phyloP scores from a whole-genome alignment of 2,888 invertebrate genomes.

The Mesoligia furuncula region DNA sequence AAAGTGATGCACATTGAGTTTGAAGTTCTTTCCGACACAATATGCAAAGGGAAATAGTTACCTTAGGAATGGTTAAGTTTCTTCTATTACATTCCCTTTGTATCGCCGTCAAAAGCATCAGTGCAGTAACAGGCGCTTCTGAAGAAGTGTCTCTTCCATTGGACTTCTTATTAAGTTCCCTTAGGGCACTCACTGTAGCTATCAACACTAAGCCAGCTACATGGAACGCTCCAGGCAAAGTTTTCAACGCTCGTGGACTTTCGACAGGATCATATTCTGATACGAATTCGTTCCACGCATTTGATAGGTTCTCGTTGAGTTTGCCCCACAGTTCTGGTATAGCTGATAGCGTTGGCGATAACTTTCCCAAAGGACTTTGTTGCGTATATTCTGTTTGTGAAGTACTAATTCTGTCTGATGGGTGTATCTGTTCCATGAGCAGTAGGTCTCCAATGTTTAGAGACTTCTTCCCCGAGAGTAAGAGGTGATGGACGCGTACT shows the following conservation, averaged over 20 bases:
- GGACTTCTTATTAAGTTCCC: conserved; percentile 91
- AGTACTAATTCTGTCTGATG: conserved; percentile 78
- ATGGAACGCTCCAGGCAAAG: conserved; percentile 90
- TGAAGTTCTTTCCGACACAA: too few relatives aligned
- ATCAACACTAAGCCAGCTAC: conserved; percentile 92
- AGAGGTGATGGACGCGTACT: conserved; percentile 94
- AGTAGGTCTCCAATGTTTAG: conserved; percentile 94
- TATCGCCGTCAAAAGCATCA: conserved; percentile 84
- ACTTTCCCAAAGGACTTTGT: conserved; percentile 87
- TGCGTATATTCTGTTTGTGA: conserved; percentile 73
- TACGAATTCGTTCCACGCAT: conserved; percentile 95
- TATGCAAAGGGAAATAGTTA: conserved; percentile 54
- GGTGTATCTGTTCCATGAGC: conserved; percentile 89
- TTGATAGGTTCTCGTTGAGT: conserved; percentile 92
- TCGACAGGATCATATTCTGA: conserved; percentile 94
- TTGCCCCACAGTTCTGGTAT: conserved; percentile 92
- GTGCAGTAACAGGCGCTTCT: conserved; percentile 84
- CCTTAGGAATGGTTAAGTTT: conserved; percentile 84
- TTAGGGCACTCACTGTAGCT: conserved; percentile 91
- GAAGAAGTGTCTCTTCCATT: conserved; percentile 76
- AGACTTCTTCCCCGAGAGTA: conserved; percentile 93
- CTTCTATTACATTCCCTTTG: conserved; percentile 83
- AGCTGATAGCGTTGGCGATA: conserved; percentile 91
- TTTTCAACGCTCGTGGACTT: conserved; percentile 92
- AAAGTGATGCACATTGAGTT: neutral